A percentile compares a stretch with the other conserved stretches of the same genome.
Evolutionary conservation across 2,797 vertebrate genomes (phyloP).

Genomic region (Pipistrellus pygmaeus): DNA sequence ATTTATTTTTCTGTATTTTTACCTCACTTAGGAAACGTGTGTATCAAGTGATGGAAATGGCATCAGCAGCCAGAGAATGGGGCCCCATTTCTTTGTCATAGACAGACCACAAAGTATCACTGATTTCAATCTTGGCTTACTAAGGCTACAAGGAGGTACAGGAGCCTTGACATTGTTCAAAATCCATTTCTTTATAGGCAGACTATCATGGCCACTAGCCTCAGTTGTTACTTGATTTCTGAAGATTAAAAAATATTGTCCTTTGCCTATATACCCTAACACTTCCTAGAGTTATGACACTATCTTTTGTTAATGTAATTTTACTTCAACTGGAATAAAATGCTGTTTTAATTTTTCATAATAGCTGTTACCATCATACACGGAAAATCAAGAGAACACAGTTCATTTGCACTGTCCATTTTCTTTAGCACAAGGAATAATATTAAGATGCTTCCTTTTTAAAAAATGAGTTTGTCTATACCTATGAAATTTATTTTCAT

Average conservation of each 20-base stretch:
- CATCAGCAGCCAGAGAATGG: neutral
- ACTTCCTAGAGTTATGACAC: neutral
- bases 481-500: conserved; percentile 12
- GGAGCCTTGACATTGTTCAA: neutral
- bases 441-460: neutral
- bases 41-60: neutral
- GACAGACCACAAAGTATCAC: neutral
- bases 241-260: neutral
- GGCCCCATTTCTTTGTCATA: neutral
- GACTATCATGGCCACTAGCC: neutral
- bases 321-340: neutral
- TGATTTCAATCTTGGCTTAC: neutral
- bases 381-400: neutral
- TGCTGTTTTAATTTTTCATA: conserved; percentile 3
- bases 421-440: neutral
- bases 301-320: conserved; percentile 12
- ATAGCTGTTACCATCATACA: neutral
- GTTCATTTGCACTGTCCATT: conserved; percentile 3
- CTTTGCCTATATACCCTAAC: neutral
- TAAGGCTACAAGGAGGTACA: neutral
- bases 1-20: neutral
- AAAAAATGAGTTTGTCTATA: conserved; percentile 4
- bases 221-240: neutral
- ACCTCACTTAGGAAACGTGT: neutral
- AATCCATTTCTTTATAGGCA: neutral